These are phyloP conservation scores for Actinopyga echinites DNA, from an alignment of 53 echinoderm and acorn worm genomes.

Conservation along the genomic window DNA sequence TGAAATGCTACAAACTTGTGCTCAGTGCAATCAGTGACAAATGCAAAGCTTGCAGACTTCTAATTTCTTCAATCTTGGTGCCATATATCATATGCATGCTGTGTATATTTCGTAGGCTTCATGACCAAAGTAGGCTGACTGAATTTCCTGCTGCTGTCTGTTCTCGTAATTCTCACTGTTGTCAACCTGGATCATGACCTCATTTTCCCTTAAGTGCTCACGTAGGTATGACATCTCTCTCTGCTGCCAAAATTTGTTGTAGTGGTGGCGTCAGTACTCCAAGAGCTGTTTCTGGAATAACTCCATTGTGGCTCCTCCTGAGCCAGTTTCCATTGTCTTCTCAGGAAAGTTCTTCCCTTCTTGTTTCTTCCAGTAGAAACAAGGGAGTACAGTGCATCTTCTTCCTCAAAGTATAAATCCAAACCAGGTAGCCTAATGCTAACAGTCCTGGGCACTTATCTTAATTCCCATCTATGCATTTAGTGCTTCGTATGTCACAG, in stretches of 20 bases:
- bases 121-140: conserved; percentile 40
- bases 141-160: conserved; percentile 5
- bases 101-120: conserved; percentile 24
- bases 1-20: neutral
- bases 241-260: conserved; percentile 20
- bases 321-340: neutral
- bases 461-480: neutral
- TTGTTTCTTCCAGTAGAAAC: conserved; percentile 27
- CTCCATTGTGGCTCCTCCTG: neutral
- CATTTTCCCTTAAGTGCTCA: neutral
- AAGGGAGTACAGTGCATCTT: conserved; percentile 14
- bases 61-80: neutral
- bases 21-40: no score
- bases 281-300: neutral
- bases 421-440: neutral
- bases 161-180: conserved; percentile 30
- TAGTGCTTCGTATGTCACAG: neutral
- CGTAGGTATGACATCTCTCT: neutral
- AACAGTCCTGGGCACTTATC: neutral
- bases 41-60: no score
- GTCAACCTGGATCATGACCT: conserved; percentile 32
- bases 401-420: neutral
- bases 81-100: conserved; percentile 35
- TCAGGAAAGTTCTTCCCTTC: conserved; percentile 7
- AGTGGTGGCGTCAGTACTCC: conserved; percentile 4